Conservation (phyloP, 2,113 vertebrate genomes). For the Urocynchramus pylzowi region DNA sequence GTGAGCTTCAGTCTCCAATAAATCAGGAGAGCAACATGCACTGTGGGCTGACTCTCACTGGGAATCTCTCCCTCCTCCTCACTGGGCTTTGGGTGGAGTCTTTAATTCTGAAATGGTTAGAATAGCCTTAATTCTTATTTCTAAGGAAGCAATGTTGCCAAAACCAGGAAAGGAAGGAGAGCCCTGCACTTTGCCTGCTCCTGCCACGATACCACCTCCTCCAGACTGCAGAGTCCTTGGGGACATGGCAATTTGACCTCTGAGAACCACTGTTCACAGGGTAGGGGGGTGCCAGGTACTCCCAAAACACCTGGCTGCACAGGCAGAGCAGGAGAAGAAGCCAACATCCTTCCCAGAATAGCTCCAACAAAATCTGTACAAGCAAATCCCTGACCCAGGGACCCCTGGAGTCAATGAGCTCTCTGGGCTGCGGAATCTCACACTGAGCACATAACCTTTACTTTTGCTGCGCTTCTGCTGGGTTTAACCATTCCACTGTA, state of each 20-base stretch:
- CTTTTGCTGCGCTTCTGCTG: background rate
- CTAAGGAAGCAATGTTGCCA: background rate
- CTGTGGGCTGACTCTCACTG: background rate
- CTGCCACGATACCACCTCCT: background rate
- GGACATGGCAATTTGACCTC: background rate
- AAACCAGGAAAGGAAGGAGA: background rate
- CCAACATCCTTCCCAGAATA: background rate
- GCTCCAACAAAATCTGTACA: background rate
- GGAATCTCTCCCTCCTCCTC: background rate
- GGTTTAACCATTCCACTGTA: background rate
- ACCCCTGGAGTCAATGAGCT: background rate
- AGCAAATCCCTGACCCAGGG: background rate
- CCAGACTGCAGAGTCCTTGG: background rate
- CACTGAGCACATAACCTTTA: background rate
- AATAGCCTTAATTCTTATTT: background rate
- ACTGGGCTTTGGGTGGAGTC: background rate
- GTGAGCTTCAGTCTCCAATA: background rate
- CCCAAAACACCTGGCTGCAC: background rate
- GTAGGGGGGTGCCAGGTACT: fast-evolving
- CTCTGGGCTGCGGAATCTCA: background rate
- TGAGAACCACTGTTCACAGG: background rate
- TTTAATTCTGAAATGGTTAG: background rate
- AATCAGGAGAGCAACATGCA: background rate
- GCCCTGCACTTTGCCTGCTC: background rate
- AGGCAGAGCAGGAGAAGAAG: background rate